Percentiles rank a stretch among this genome's conserved stretches.
phyloP scores from a whole-genome alignment of 2,888 invertebrate species.

The Sceliomorpha sp. region DNA sequence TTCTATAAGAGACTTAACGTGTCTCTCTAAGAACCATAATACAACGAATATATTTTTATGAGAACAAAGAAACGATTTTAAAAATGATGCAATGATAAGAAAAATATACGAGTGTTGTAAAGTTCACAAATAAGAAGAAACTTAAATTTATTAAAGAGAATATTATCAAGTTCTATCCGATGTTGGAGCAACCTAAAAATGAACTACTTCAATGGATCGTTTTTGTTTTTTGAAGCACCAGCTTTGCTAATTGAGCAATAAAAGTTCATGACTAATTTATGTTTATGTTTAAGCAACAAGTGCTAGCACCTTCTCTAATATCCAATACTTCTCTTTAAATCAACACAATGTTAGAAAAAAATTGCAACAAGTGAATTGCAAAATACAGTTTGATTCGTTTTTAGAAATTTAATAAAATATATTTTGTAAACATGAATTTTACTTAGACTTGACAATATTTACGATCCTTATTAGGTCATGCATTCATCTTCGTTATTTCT shows the following conservation, averaged over 20 bases:
- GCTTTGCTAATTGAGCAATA: conserved; percentile 65
- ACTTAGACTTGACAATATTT: too few relatives aligned
- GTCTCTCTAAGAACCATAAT: conserved; percentile 54
- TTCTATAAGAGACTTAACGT: conserved; percentile 27
- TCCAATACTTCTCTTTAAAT: neutral
- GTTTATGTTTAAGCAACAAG: neutral
- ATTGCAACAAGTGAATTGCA: conserved; percentile 46
- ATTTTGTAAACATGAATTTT: conserved; percentile 7
- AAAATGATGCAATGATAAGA: neutral
- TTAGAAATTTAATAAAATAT: conserved; percentile 42
- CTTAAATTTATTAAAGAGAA: conserved; percentile 43
- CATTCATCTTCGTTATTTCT: too few relatives aligned
- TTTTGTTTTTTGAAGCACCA: conserved; percentile 31
- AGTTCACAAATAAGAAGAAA: neutral
- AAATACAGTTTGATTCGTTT: conserved; percentile 38
- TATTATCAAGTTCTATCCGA: too few relatives aligned
- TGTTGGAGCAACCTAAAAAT: neutral
- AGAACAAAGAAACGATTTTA: conserved; percentile 9
- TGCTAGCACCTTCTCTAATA: conserved; percentile 20
- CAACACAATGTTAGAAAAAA: conserved; percentile 6
- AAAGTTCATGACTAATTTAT: conserved; percentile 34
- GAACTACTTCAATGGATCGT: conserved; percentile 31
- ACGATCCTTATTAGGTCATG: too few relatives aligned
- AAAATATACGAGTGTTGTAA: conserved; percentile 1
- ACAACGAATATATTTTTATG: conserved; percentile 58